Evolutionary conservation across 2,888 invertebrate species (phyloP), one percentile per base, ranked within the genome.

Genomic region (Romanomermis culicivorax): DNA sequence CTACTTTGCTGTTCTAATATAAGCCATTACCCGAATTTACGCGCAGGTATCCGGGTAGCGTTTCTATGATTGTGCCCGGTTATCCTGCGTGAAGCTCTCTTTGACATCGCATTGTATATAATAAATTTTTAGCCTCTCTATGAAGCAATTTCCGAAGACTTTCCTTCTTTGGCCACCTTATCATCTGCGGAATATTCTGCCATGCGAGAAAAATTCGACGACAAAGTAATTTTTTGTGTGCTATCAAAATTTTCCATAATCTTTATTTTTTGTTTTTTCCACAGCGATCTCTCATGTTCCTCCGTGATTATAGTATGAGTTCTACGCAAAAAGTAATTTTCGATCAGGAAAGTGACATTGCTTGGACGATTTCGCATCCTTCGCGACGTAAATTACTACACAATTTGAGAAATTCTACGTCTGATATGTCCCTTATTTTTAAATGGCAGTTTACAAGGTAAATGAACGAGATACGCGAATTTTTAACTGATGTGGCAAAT

Each of bases 361-460:
- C 66, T 3, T 97, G 97, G 97, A 80, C 79, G 56, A 93, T 97
- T 64, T 88, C 91, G 30, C 66, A 68, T 1, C 73, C 73, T 1
- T 70, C 71, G 52, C 59, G 66, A 56, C 30, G 59, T 17, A 66
- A 65, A 2, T 62, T 74, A 47, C 61, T 64, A 43, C 42, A 57
- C 29, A 64, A 63, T 29, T 59, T 67, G 14, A n/a, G 27, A 7
- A 55, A 55, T 42, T 20, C 48, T 17, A 29, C 55, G n/a, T 2
- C 4, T 3, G 4, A 3, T 7, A 20, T 55, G 20, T 52, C 17
- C 20, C n/a, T 55, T 2, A 30, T n/a, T 20, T 17, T 55, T 11
- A 20, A 17, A n/a, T 55, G 55, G 55, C 36, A 55, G 4, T 55
- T 55, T 53, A 29, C 30, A 2, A 27, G 55, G 55, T 55, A 20